Evolutionary conservation across 2,113 vertebrate genomes (phyloP).

Genomic region (Triplophysa tibetana): DNA sequence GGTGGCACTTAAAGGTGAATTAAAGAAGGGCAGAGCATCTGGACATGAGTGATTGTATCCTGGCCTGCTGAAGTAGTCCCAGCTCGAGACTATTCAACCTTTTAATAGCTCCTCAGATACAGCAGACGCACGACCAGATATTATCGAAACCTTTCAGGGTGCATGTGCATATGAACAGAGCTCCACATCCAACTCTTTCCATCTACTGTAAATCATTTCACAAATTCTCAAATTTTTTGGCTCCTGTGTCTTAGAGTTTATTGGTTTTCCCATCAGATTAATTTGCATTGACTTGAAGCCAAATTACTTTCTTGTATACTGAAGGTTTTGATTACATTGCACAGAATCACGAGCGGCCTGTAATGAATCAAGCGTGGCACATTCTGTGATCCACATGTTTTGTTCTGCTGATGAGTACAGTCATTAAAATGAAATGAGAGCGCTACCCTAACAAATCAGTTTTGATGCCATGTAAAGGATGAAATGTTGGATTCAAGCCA

Average conservation of each 20-base stretch:
- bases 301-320: not conserved
- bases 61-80: not conserved
- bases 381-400: not conserved
- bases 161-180: not conserved
- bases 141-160: not conserved
- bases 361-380: not conserved
- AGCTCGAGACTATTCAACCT: slow-evolving; percentile 6
- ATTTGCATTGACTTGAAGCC: not conserved
- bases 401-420: not conserved
- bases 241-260: slow-evolving; percentile 2
- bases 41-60: slow-evolving; percentile 19
- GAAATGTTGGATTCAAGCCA: not conserved
- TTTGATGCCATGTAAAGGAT: not conserved
- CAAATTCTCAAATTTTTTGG: not conserved
- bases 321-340: not conserved
- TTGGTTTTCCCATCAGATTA: not conserved
- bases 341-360: slow-evolving; percentile 2
- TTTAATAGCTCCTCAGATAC: slow-evolving; percentile 17
- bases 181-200: not conserved
- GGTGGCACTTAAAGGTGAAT: slow-evolving; percentile 1
- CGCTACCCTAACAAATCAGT: not conserved
- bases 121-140: not conserved
- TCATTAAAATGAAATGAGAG: not conserved
- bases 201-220: not conserved
- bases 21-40: slow-evolving; percentile 4